Base-by-base conservation (phyloP, 2,888 invertebrate genomes). In the Copidosoma aretas region DNA sequence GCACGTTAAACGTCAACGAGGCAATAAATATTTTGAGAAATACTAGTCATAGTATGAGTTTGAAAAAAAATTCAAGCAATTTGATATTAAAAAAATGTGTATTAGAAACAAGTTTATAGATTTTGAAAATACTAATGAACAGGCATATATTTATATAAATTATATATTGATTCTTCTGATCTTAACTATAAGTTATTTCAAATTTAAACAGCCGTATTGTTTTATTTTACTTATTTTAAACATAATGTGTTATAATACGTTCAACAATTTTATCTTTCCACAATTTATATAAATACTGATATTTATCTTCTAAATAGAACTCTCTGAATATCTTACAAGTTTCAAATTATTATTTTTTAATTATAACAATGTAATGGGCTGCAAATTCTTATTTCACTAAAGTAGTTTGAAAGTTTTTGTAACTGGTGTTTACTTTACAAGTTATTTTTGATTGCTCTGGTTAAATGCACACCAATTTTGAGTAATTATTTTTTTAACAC, bases 1-100 rank as follows among this genome's bases (percentile, higher is more conserved):
- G 52, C 70, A 71, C 73, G 71, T 56, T 64, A 60, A 70, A 68
- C 54, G 60, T 67, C 46, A 71, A 68, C 64, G 68, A 68, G 67
- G 60, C 52, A 70, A 71, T 71, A 70, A 64, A 64, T 71, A 70
- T 60, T 64, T 32, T 57, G 64, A 62, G 60, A 46, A 62, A 41
- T 41, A 41, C 14, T 41, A 41, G 41, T 14, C 14, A 41, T 41
- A 41, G 41, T 10, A 41, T 10, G 14, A 41, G 14, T 41, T 8
- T 41, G 41, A 41, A 10, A 41, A 41, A n/a, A 41, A 41, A 14
- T 41, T 41, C 10, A 41, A 10, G 8, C 41, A 41, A 41, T 14
- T 10, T 41, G 41, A 41, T 41, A 14, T 41, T 41, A 10, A 8
- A 41, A 10, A 41, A 10, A 14, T 41, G n/a, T 41, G 41, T 41